These are phyloP conservation scores for Xestia xanthographa DNA, from an alignment of 2,888 invertebrate species.

Conservation along the genomic window DNA sequence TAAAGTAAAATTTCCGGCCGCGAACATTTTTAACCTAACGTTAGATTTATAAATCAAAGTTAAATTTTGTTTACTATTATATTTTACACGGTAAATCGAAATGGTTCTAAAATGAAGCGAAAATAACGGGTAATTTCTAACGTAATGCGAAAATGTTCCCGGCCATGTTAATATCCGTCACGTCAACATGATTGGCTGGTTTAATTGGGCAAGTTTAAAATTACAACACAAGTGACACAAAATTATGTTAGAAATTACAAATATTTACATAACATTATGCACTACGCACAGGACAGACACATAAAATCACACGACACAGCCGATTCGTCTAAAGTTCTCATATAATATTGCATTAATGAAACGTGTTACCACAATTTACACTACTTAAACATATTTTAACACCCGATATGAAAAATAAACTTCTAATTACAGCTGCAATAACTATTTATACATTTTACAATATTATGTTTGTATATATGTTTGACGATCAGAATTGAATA, in stretches of 20 bases:
- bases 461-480: constrained; percentile 82
- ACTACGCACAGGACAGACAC: constrained; percentile 86
- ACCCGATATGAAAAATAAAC: constrained; percentile 91
- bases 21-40: constrained; percentile 49
- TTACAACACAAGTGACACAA: constrained; percentile 60
- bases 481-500: constrained; percentile 72
- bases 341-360: constrained; percentile 87
- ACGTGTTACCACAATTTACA: constrained; percentile 87
- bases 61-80: constrained; percentile 33
- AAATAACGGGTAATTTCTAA: constrained; percentile 30
- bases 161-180: constrained; percentile 38
- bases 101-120: constrained; percentile 21
- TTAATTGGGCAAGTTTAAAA: constrained; percentile 72
- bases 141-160: constrained; percentile 53
- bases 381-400: constrained; percentile 89
- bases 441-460: constrained; percentile 90
- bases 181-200: constrained; percentile 60
- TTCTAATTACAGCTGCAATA: constrained; percentile 90
- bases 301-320: constrained; percentile 88
- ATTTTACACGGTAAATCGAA: constrained; percentile 51
- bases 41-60: constrained; percentile 4
- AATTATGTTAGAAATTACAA: constrained; percentile 60
- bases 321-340: constrained; percentile 86
- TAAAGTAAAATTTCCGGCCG: constrained; percentile 23
- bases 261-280: constrained; percentile 85